Evolutionary conservation across 2,888 invertebrate species (phyloP).

Genomic region (Lamellibrachia satsuma): DNA sequence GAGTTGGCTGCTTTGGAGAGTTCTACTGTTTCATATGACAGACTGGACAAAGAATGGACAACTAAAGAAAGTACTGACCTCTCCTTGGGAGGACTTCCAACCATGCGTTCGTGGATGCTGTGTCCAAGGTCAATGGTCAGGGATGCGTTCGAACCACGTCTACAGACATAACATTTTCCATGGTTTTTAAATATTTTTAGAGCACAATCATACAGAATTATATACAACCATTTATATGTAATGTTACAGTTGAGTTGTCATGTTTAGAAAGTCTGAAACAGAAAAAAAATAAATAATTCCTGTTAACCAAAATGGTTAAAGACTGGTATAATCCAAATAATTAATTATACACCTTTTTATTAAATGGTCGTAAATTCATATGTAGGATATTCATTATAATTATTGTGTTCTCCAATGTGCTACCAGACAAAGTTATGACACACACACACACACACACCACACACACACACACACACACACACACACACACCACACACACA

Average conservation of each 20-base stretch:
- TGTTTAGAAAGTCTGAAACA: not conserved
- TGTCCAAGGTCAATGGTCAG: conserved; percentile 80
- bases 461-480: not conserved
- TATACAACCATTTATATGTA: not conserved
- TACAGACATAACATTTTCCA: conserved; percentile 44
- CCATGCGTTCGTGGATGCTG: conserved; percentile 35
- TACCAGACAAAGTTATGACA: no score
- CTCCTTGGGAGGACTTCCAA: conserved; percentile 71
- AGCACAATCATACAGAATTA: not conserved
- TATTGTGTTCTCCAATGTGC: no score
- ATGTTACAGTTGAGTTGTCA: not conserved
- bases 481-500: conserved; percentile 13
- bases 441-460: no score
- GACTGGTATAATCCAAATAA: not conserved
- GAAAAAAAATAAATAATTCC: not conserved
- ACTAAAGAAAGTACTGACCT: conserved; percentile 61
- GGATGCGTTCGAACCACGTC: conserved; percentile 90
- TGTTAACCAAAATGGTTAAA: not conserved
- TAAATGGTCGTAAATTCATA: no score
- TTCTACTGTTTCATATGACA: not conserved
- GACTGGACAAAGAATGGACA: not conserved
- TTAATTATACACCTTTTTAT: not conserved
- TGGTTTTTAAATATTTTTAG: not conserved
- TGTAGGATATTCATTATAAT: no score
- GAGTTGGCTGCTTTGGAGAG: no score